Evolutionary conservation across 2,797 vertebrate genomes (phyloP).

Genomic region (Pangasius macronema): DNA sequence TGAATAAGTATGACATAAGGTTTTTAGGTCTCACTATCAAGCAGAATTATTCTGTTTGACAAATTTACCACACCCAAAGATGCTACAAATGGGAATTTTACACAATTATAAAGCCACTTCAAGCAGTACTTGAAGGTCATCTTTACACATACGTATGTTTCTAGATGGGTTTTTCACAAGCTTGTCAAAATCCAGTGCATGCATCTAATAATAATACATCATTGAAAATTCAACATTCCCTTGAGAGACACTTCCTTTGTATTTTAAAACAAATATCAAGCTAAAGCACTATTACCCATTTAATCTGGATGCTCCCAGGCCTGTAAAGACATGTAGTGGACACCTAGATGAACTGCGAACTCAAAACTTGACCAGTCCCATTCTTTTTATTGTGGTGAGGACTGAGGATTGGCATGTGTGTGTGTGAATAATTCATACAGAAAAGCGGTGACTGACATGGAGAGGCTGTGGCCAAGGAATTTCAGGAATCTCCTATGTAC

Average conservation of each 20-base stretch:
- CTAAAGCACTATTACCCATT: not conserved
- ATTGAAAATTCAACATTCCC: not conserved
- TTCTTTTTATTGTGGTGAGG: not conserved
- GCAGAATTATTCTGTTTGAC: not conserved
- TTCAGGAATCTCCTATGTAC: conserved; percentile 75
- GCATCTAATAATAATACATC: not conserved
- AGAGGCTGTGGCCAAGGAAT: conserved; percentile 73
- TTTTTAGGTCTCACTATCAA: not conserved
- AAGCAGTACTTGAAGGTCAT: not conserved
- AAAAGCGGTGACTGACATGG: conserved; percentile 69
- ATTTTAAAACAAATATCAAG: not conserved
- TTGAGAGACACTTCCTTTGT: not conserved
- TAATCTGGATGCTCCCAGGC: not conserved
- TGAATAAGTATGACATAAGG: not conserved
- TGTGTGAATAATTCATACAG: conserved; percentile 62
- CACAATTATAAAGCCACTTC: not conserved
- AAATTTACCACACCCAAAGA: not conserved
- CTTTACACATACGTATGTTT: conserved; percentile 41
- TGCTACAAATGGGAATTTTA: not conserved
- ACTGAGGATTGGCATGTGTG: conserved; percentile 42
- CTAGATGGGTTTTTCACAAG: conserved; percentile 21
- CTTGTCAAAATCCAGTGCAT: not conserved
- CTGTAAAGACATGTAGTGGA: not conserved
- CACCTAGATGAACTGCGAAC: not conserved
- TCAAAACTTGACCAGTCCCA: not conserved